These are phyloP conservation scores for Turritopsis rubra DNA, from an alignment of 30 jellyfish, hydroid and myxozoan species.

Conservation along the genomic window DNA sequence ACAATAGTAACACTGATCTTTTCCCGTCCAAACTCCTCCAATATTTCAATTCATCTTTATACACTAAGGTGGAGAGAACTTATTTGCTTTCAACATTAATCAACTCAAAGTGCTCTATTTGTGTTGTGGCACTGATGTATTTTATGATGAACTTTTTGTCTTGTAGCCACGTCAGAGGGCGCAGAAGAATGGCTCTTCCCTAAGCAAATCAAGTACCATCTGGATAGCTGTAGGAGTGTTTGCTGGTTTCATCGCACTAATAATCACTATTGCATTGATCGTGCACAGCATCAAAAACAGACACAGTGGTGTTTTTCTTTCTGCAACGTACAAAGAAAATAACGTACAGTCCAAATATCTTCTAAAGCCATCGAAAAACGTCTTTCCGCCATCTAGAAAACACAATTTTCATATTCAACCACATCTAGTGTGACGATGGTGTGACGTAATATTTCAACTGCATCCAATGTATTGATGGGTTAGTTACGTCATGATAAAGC, in stretches of 20 bases:
- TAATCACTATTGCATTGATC: conserved; percentile 66
- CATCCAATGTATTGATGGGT: neutral
- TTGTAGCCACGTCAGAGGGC: neutral
- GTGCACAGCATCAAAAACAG: conserved; percentile 50
- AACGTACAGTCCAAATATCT: neutral
- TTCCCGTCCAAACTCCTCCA: too few species aligned
- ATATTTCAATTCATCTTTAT: too few species aligned
- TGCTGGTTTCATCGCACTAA: conserved; percentile 53
- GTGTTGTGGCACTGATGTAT: too few species aligned
- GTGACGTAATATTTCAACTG: neutral
- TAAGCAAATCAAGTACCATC: conserved; percentile 51
- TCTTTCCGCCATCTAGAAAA: neutral
- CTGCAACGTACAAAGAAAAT: conserved; percentile 7
- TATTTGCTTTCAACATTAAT: too few species aligned
- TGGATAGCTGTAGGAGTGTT: conserved; percentile 88
- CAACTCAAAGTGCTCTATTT: too few species aligned
- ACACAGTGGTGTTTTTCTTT: conserved; percentile 51
- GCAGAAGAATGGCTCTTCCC: neutral
- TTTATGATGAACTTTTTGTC: neutral
- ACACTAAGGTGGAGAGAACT: too few species aligned
- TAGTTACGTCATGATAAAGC: neutral
- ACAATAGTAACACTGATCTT: neutral
- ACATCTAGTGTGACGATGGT: conserved; percentile 3
- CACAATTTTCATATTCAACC: neutral
- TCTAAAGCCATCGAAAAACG: neutral